Evolutionary conservation across 2,888 invertebrate genomes (phyloP), one percentile per base, ranked within the genome.

Genomic region (Ophraella communa): DNA sequence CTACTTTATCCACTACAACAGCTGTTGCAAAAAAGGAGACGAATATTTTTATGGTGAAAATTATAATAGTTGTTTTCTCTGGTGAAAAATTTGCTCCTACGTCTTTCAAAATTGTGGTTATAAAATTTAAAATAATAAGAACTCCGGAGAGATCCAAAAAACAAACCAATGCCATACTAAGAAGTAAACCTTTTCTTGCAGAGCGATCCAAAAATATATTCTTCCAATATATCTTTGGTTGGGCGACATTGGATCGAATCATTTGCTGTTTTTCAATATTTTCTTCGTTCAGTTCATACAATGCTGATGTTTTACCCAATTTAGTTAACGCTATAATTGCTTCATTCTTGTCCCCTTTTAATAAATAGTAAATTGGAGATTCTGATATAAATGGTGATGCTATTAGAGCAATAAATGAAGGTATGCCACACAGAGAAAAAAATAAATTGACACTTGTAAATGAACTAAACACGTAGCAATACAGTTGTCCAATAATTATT

Each of bases 21-120:
- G 89, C 73, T 0, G 91, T 91, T 0, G 91, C 90, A 18, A 89
- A 82, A 84, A 0, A 91, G 89, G 78, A 89, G 88, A 30, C 30
- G 1, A 88, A 75, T 14, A 90, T 90, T 81, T 94, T 93, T 1
- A 94, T 91, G 0, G 88, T 82, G 0, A 91, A 92, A 1, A 95
- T 88, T 33, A 92, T 86, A 64, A 94, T 91, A 18, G 92, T 88
- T n/a, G 91, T 88, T 7, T 88, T 75, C 8, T 85, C 84, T 0
- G 91, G 84, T 68, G 85, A 75, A n/a, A 65, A 91, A 81, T n/a
- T 86, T 10, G 21, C 20, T 10, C 23, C n/a, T n/a, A n/a, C n/a
- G n/a, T n/a, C n/a, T n/a, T n/a, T n/a, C n/a, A n/a, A n/a, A n/a
- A n/a, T n/a, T 44, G 44, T 4, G 2, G 8, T 44, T 1, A 18